These are phyloP conservation scores for Malurus alboscapulatus DNA, from an alignment of 2,113 vertebrate species.

Conservation along the genomic window DNA sequence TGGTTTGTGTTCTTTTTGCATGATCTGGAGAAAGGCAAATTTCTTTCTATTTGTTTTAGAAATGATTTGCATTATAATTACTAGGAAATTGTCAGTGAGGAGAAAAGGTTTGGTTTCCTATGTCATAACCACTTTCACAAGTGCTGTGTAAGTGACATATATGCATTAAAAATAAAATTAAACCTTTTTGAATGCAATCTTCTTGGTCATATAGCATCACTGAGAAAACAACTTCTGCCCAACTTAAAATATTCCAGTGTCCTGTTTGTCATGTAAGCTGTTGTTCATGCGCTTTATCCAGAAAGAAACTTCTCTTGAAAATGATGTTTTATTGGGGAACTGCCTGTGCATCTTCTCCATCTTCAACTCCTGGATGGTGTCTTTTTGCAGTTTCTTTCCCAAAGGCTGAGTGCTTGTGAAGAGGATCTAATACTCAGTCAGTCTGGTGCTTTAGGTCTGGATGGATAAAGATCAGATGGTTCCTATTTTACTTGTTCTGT, in stretches of 20 bases:
- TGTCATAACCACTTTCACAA: neutral
- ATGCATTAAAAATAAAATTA: neutral
- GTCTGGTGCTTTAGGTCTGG: neutral
- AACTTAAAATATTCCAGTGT: neutral
- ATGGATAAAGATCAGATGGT: neutral
- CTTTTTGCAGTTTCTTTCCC: neutral
- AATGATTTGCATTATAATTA: neutral
- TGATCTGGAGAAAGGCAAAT: neutral
- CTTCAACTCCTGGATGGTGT: neutral
- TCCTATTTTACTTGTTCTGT: neutral
- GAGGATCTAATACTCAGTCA: neutral
- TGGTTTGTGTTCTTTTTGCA: neutral
- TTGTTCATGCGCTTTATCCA: accelerated
- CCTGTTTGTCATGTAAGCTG: neutral
- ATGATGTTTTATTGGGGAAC: accelerated
- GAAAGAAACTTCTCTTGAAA: neutral
- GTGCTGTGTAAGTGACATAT: neutral
- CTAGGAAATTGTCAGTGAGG: neutral
- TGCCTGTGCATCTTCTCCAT: neutral
- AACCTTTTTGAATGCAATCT: neutral
- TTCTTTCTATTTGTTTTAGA: neutral
- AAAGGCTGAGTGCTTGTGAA: neutral
- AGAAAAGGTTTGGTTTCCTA: neutral
- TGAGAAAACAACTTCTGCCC: neutral
- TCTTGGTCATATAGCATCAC: neutral